Percentiles rank a stretch among this genome's conserved stretches.
These are phyloP conservation scores for Lepidurus arcticus DNA, from an alignment of 1,140 invertebrate genomes.

Conservation along the genomic window DNA sequence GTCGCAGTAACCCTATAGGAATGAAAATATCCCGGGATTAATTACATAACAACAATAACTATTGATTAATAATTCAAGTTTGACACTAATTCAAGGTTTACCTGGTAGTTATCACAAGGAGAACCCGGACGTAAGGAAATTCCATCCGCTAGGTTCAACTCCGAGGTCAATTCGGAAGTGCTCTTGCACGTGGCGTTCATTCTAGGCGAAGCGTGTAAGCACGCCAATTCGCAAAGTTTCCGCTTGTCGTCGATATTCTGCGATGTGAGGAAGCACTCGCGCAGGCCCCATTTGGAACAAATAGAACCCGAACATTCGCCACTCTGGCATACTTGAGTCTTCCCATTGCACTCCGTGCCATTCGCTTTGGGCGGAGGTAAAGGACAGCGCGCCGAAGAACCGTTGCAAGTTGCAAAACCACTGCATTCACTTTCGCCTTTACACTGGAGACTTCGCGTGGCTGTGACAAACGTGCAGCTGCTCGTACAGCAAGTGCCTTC, in stretches of 20 bases:
- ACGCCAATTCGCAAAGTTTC: conserved; percentile 91
- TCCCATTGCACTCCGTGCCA: conserved; percentile 78
- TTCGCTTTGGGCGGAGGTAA: conserved; percentile 64
- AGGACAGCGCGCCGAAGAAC: conserved; percentile 79
- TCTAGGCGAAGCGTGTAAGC: conserved; percentile 67
- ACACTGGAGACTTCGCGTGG: conserved; percentile 51
- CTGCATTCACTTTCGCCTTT: conserved; percentile 83
- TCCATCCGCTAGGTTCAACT: conserved; percentile 68
- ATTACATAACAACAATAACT: not conserved
- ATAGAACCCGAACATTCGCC: conserved; percentile 94
- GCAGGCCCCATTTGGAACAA: conserved; percentile 87
- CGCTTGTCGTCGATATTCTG: conserved; percentile 72
- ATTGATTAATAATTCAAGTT: not conserved
- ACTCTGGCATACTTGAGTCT: conserved; percentile 76
- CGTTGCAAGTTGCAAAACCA: conserved; percentile 75
- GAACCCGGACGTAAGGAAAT: conserved; percentile 87
- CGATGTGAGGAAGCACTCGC: conserved; percentile 93
- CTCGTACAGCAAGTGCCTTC: conserved; percentile 92
- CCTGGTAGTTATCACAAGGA: conserved; percentile 97
- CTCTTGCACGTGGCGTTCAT: conserved; percentile 69
- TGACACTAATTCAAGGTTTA: conserved; percentile 40
- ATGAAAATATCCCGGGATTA: conserved; percentile 42
- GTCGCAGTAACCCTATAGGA: conserved; percentile 90
- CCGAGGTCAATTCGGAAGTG: conserved; percentile 67
- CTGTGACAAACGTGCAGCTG: conserved; percentile 70